Percentiles rank a stretch among this genome's conserved stretches.
phyloP scores from a whole-genome alignment of 2,797 vertebrate species.

The Onychomys arenicola region DNA sequence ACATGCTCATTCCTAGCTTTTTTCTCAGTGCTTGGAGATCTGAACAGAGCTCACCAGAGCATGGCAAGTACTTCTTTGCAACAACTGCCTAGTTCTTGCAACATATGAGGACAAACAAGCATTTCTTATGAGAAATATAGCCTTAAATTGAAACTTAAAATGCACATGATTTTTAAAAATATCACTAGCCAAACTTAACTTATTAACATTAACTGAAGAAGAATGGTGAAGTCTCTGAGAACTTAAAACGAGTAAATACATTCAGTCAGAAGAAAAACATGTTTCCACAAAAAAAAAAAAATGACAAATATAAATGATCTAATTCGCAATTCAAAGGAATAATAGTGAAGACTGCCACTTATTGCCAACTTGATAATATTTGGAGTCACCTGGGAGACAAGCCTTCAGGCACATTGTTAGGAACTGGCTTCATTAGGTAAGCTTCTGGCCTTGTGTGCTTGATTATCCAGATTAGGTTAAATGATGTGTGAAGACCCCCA shows the following conservation, averaged over 20 bases:
- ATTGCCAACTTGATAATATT: neutral
- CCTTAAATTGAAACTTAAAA: neutral
- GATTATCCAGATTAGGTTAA: neutral
- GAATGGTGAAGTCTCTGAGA: neutral
- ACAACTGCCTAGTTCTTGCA: neutral
- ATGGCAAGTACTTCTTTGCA: neutral
- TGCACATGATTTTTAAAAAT: neutral
- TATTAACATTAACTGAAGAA: neutral
- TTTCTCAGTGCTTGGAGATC: neutral
- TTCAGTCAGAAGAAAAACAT: neutral
- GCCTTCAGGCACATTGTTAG: neutral
- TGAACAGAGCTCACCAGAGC: neutral
- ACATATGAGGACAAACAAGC: neutral
- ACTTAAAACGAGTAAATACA: neutral
- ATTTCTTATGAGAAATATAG: neutral
- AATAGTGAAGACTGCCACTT: neutral
- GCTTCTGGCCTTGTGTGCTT: too few species aligned
- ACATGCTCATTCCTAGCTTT: neutral
- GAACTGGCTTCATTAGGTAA: neutral
- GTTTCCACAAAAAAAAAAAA: neutral
- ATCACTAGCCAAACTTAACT: neutral
- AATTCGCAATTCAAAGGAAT: neutral
- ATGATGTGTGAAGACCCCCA: neutral
- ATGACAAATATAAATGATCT: neutral
- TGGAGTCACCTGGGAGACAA: too few species aligned